Percentiles rank a stretch among this genome's conserved stretches.
Evolutionary conservation across 2,797 vertebrate species (phyloP).

Genomic region (Chaetophractus vellerosus): DNA sequence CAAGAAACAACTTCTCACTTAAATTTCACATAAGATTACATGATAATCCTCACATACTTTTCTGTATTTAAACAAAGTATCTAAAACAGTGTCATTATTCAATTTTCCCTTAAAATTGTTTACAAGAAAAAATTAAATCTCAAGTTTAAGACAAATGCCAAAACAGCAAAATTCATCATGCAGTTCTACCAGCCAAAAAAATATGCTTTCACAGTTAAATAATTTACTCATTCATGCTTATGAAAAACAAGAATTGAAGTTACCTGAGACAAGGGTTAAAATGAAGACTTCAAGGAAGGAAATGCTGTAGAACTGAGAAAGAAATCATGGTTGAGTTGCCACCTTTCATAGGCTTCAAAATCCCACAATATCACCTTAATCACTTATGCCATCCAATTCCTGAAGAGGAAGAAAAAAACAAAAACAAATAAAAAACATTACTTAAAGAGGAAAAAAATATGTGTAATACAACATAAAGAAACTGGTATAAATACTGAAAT

Average conservation of each 20-base stretch:
- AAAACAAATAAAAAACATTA: constrained; percentile 42
- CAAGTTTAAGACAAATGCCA: constrained; percentile 52
- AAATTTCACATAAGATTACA: constrained; percentile 68
- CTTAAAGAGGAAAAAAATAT: not conserved
- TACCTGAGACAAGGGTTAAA: constrained; percentile 84
- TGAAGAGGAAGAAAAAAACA: constrained; percentile 64
- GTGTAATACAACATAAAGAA: constrained; percentile 38
- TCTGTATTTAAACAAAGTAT: not conserved
- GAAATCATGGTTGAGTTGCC: constrained; percentile 85
- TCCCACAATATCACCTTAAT: constrained; percentile 76
- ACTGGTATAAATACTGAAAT: constrained; percentile 12
- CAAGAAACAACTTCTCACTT: constrained; percentile 39
- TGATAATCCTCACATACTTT: constrained; percentile 45
- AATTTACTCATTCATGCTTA: constrained; percentile 61
- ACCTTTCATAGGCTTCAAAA: constrained; percentile 78
- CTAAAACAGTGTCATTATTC: constrained; percentile 29
- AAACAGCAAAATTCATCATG: constrained; percentile 56
- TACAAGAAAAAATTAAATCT: constrained; percentile 38
- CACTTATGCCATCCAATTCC: constrained; percentile 80
- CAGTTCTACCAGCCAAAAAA: constrained; percentile 53
- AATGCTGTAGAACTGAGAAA: constrained; percentile 83
- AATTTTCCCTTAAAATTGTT: constrained; percentile 39
- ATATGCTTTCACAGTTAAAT: constrained; percentile 58
- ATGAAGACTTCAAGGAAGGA: constrained; percentile 85
- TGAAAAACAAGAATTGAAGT: constrained; percentile 69